Conservation (phyloP, 2,113 vertebrate species). For the Oncorhynchus gorbuscha region DNA sequence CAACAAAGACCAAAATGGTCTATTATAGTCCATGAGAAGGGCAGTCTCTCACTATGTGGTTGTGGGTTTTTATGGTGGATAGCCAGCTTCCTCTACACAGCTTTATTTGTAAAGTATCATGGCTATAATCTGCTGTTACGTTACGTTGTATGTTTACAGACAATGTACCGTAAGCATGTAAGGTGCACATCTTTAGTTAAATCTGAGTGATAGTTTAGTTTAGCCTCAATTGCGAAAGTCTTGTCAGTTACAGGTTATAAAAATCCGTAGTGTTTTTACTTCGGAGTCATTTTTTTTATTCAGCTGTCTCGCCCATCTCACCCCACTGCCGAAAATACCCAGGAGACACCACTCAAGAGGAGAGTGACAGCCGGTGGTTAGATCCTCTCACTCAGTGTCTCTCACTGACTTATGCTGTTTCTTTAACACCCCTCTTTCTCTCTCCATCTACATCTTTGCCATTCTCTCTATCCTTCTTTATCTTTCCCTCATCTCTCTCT, state of each 20-base stretch:
- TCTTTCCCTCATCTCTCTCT: background rate
- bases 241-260: conserved; percentile 6
- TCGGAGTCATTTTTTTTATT: conserved; percentile 25
- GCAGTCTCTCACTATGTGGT: conserved; percentile 21
- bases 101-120: background rate
- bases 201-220: background rate
- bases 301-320: conserved; percentile 17
- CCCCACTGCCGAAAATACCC: conserved; percentile 34
- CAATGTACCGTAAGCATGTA: background rate
- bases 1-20: too few relatives aligned
- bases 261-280: conserved; percentile 2
- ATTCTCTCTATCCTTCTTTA: background rate
- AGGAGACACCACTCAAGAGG: conserved; percentile 1
- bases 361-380: conserved; percentile 19
- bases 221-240: background rate
- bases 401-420: background rate
- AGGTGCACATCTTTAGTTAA: background rate
- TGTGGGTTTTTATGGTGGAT: conserved; percentile 34
- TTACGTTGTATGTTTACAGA: background rate
- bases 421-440: background rate
- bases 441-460: background rate
- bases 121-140: conserved; percentile 12
- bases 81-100: conserved; percentile 43
- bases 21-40: background rate
- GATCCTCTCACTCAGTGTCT: conserved; percentile 7